Evolutionary conservation across 2,888 invertebrate genomes (phyloP).

Genomic region (Bellardia bayeri): DNA sequence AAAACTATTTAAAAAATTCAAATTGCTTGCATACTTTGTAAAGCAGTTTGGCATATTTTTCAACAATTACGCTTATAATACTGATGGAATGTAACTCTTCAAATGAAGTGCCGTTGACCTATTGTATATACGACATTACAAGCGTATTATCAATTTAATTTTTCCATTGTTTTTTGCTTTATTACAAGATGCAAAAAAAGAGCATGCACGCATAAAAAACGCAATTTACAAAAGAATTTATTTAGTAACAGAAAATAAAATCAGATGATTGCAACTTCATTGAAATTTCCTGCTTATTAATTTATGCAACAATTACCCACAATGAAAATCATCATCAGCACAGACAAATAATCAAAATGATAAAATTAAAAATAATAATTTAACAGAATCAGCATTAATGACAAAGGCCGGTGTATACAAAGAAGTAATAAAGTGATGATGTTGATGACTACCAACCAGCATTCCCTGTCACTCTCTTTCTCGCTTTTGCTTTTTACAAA

Average conservation of each 20-base stretch:
- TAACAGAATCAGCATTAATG: constrained; percentile 30
- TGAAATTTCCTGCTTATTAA: constrained; percentile 82
- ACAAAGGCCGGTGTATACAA: constrained; percentile 44
- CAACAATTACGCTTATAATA: too few relatives aligned
- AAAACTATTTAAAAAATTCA: too few relatives aligned
- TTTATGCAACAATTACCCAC: constrained; percentile 75
- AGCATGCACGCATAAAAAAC: constrained; percentile 21
- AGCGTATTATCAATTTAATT: not conserved
- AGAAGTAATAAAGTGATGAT: constrained; percentile 15
- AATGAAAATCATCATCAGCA: constrained; percentile 16
- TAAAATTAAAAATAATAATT: constrained; percentile 18
- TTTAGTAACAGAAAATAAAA: constrained; percentile 63
- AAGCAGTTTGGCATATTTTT: too few relatives aligned
- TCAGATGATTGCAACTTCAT: constrained; percentile 69
- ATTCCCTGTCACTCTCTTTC: not conserved
- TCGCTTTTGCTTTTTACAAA: not conserved
- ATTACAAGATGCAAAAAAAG: constrained; percentile 30
- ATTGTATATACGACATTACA: not conserved
- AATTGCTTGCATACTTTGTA: too few relatives aligned
- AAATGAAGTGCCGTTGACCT: constrained; percentile 8
- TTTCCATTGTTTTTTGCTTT: constrained; percentile 27
- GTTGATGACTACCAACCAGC: constrained; percentile 17
- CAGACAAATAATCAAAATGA: constrained; percentile 42
- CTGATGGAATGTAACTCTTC: not conserved
- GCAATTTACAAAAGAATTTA: constrained; percentile 52